Conservation (phyloP, 2,888 invertebrate genomes). For the Drosophila parthenogenetica region DNA sequence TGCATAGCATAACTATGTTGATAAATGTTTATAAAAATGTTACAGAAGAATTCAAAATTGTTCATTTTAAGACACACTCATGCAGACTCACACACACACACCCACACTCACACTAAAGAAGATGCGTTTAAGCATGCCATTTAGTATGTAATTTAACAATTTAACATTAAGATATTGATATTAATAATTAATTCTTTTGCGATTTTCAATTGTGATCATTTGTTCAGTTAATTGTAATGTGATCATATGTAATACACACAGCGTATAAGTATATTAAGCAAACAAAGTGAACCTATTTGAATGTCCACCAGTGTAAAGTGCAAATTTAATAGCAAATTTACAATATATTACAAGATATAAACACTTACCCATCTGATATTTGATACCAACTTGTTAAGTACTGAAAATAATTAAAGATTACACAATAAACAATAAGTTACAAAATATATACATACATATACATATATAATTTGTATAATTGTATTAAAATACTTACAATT, state of each 20-base stretch:
- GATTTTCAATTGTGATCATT: conserved; percentile 55
- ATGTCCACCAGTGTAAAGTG: conserved; percentile 54
- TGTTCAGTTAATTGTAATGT: conserved; percentile 51
- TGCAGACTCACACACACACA: not conserved
- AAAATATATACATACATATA: not conserved
- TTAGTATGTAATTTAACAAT: conserved; percentile 41
- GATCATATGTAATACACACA: conserved; percentile 34
- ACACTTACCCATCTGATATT: conserved; percentile 58
- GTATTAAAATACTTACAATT: conserved; percentile 32
- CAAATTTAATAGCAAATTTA: conserved; percentile 31
- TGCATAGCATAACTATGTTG: conserved; percentile 52
- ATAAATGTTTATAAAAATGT: conserved; percentile 6
- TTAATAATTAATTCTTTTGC: conserved; percentile 17
- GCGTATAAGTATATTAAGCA: conserved; percentile 15
- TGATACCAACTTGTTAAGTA: conserved; percentile 52
- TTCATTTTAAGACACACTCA: conserved; percentile 17
- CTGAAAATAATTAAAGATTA: conserved; percentile 46
- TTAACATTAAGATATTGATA: conserved; percentile 19
- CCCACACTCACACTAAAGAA: conserved; percentile 31
- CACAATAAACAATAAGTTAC: conserved; percentile 28
- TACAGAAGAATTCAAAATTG: conserved; percentile 8
- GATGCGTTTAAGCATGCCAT: conserved; percentile 66
- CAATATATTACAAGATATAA: conserved; percentile 22
- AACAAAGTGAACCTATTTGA: conserved; percentile 9
- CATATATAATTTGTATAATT: conserved; percentile 5